Evolutionary conservation across 2,797 vertebrate species (phyloP).

Genomic region (Lagocephalus sceleratus): DNA sequence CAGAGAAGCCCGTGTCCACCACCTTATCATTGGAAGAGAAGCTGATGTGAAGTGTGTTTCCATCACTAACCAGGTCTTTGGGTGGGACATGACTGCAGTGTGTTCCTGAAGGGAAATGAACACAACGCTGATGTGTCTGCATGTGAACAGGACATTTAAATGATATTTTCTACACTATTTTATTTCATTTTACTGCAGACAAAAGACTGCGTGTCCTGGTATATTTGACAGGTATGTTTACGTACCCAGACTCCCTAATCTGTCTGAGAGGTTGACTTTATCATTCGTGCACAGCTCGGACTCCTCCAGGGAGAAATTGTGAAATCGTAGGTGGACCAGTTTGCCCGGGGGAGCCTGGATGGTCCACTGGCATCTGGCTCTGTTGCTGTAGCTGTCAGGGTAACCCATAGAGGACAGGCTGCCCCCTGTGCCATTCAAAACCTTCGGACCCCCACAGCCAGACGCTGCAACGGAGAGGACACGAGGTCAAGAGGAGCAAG

Average conservation of each 20-base stretch:
- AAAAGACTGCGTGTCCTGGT: no score
- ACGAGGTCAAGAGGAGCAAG: not conserved
- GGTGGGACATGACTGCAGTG: slow-evolving; percentile 69
- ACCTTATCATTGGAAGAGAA: slow-evolving; percentile 75
- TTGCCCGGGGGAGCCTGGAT: slow-evolving; percentile 69
- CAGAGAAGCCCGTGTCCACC: slow-evolving; percentile 76
- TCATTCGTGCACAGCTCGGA: slow-evolving; percentile 71
- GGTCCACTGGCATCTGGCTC: slow-evolving; percentile 73
- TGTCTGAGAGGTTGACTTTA: slow-evolving; percentile 70
- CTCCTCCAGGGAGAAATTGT: slow-evolving; percentile 76
- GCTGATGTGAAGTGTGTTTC: slow-evolving; percentile 60
- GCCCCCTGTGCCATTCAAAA: slow-evolving; percentile 61
- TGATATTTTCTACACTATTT: no score
- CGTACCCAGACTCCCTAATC: slow-evolving; percentile 68
- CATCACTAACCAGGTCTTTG: slow-evolving; percentile 68
- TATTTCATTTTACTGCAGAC: no score
- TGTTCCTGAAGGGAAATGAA: slow-evolving; percentile 59
- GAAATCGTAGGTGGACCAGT: slow-evolving; percentile 72
- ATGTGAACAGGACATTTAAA: no score
- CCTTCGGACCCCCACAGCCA: slow-evolving; percentile 73
- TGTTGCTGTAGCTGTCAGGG: slow-evolving; percentile 70
- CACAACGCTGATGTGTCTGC: not conserved
- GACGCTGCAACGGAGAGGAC: slow-evolving; percentile 57
- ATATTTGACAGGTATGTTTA: slow-evolving; percentile 6
- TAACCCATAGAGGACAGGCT: slow-evolving; percentile 70